Conservation (phyloP, 2,797 vertebrate species). For the Alexandromys oeconomus region DNA sequence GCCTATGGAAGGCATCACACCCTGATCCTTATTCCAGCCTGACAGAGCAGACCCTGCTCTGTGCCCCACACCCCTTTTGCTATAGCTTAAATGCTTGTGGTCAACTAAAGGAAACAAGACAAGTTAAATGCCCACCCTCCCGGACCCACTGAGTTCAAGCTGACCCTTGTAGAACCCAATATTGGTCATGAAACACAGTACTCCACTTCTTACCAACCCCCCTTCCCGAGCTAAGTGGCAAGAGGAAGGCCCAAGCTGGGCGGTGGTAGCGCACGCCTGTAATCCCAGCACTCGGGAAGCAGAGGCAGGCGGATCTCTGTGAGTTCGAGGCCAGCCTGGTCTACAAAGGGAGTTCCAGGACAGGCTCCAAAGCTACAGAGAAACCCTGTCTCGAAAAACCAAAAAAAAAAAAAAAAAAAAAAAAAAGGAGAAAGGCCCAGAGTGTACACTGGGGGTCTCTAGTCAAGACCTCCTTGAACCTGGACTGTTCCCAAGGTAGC, state of each 20-base stretch:
- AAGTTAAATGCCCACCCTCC: background rate
- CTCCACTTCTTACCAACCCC: background rate
- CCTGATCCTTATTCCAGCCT: background rate
- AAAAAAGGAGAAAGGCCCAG: background rate
- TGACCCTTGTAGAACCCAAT: background rate
- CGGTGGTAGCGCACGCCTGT: too few species aligned
- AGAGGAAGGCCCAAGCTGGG: background rate
- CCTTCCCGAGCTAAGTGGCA: background rate
- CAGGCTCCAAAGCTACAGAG: too few species aligned
- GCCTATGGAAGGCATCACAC: background rate
- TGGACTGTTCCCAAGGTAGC: conserved; percentile 5
- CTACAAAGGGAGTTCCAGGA: too few species aligned
- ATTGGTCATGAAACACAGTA: background rate
- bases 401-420: too few species aligned
- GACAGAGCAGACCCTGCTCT: background rate
- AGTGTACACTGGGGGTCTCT: background rate
- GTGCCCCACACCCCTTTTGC: background rate
- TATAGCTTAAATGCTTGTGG: background rate
- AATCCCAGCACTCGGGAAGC: too few species aligned
- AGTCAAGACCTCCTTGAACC: background rate
- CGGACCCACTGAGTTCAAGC: background rate
- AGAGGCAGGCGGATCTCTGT: too few species aligned
- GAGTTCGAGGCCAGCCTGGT: too few species aligned
- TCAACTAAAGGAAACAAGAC: conserved; percentile 17
- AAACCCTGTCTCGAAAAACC: too few species aligned